Percentiles rank a stretch among this genome's conserved stretches.
Evolutionary conservation across 35 echinoderm and acorn worm genomes (phyloP).

Genomic region (Lytechinus variegatus): DNA sequence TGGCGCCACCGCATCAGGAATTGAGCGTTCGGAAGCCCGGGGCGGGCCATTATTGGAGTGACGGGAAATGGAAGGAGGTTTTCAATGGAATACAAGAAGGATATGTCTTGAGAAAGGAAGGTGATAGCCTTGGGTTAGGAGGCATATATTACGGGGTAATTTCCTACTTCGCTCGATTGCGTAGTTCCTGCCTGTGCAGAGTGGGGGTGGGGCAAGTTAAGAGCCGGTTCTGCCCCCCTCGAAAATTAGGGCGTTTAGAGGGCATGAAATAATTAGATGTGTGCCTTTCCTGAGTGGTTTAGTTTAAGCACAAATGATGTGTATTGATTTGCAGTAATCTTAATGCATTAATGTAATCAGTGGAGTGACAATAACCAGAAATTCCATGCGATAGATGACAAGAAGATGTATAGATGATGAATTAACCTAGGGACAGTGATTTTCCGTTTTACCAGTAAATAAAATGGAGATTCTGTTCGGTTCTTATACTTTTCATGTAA

Average conservation of each 20-base stretch:
- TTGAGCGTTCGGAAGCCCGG: not conserved
- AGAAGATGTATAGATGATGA: too few relatives aligned
- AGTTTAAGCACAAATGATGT: too few relatives aligned
- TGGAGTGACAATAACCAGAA: too few relatives aligned
- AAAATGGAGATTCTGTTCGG: too few relatives aligned
- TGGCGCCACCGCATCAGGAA: not conserved
- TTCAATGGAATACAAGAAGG: constrained; percentile 3
- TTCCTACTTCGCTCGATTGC: not conserved
- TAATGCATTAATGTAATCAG: too few relatives aligned
- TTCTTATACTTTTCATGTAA: too few relatives aligned
- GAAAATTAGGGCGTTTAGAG: not conserved
- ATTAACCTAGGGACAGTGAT: too few relatives aligned
- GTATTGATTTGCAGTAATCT: too few relatives aligned
- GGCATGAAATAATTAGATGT: not conserved
- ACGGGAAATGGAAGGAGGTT: constrained; percentile 9
- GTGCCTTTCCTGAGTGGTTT: not conserved
- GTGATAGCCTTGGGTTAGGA: not conserved
- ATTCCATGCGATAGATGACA: too few relatives aligned
- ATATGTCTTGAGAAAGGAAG: not conserved
- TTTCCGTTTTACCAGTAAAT: too few relatives aligned
- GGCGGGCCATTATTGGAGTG: not conserved
- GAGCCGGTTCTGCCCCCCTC: not conserved
- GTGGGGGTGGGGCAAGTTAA: not conserved
- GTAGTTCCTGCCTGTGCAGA: not conserved
- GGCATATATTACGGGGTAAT: constrained; percentile 18